Evolutionary conservation across 2,888 invertebrate species (phyloP).

Genomic region (Stenchaetothrips biformis): DNA sequence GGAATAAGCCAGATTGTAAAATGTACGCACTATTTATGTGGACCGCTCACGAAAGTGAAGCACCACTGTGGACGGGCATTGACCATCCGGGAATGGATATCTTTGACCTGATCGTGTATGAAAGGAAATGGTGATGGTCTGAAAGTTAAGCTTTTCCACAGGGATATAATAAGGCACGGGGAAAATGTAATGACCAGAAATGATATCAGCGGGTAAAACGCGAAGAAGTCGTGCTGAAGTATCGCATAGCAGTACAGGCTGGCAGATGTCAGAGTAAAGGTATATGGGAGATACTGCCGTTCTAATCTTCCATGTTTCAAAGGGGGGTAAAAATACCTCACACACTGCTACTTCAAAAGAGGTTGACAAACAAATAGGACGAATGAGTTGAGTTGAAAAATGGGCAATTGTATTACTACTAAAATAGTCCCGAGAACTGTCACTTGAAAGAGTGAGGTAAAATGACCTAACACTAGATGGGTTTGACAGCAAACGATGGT

Average conservation of each 20-base stretch:
- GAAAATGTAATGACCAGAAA: neutral
- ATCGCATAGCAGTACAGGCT: neutral
- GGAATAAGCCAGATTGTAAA: neutral
- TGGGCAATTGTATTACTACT: neutral
- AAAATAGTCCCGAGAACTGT: neutral
- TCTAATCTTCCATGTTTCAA: neutral
- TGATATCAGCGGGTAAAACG: neutral
- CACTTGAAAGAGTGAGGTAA: neutral
- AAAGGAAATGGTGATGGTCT: neutral
- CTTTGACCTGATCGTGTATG: no score
- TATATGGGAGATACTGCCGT: neutral
- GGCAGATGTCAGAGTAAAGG: neutral
- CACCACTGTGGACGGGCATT: neutral
- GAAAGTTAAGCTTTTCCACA: neutral
- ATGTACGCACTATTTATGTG: neutral
- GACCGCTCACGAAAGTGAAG: neutral
- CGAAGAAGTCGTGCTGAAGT: neutral
- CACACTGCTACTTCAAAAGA: neutral
- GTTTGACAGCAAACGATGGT: no score
- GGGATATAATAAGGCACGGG: neutral
- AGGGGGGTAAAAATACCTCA: no score
- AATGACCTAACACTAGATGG: neutral
- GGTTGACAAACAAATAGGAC: neutral
- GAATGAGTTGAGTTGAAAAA: neutral
- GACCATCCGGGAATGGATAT: no score